Evolutionary conservation across 1,140 invertebrate species (phyloP), one percentile per base, ranked within the genome.

Genomic region (Magallana angulata): DNA sequence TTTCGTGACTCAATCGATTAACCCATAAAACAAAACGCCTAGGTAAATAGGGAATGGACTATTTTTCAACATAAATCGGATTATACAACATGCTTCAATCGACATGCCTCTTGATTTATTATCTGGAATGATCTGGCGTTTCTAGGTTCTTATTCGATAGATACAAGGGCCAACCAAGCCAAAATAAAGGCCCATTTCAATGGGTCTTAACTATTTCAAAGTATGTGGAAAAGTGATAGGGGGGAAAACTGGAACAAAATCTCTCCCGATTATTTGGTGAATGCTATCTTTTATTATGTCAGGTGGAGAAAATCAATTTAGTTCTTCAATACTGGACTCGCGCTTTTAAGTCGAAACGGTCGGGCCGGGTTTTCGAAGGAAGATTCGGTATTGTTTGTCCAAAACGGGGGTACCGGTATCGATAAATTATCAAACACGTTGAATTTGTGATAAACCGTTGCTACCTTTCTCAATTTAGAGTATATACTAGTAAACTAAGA

Each of bases 61-160:
- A 62, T 12, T 12, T 12, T 12, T 12, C 68, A 48, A 18, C 24
- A 76, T 76, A 76, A 30, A 76, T 76, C 24, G 11, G 68, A 76
- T 76, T 76, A 76, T 76, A 76, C 36, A 76, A 76, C 24, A 18
- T 30, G 24, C 24, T 24, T 76, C 24, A 76, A 76, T 30, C 68
- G 68, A 36, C 4, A 76, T 30, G 36, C 36, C 30, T 76, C 24
- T 76, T 76, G 68, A 76, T 76, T 76, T 76, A 76, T 76, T 76
- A 76, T 76, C 18, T 12, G 14, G 4, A 24, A 1, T 30, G 68
- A 76, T 24, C 68, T 36, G 9, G 11, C 18, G 68, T 76, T 76
- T 76, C 68, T 24, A 76, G 68, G 68, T 76, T 36, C 36, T 48
- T 48, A 48, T 62, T 76, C 68, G 24, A 24, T 76, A 30, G 36